These are phyloP conservation scores for Poeciliopsis prolifica DNA, from an alignment of 2,113 vertebrate genomes.

Conservation along the genomic window DNA sequence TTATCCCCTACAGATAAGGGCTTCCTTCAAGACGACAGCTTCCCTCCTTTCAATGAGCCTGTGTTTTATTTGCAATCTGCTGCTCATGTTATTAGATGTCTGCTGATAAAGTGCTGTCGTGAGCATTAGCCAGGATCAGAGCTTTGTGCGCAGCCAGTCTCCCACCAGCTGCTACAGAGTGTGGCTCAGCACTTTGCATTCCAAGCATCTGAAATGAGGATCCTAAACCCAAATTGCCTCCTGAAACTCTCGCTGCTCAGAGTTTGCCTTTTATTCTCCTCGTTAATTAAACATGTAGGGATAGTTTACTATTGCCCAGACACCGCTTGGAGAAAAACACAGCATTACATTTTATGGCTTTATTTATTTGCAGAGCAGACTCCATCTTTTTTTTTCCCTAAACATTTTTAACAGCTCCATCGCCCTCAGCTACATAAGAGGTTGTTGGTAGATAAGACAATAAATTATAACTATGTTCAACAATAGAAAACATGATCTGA, in stretches of 20 bases:
- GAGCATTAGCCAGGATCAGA: constrained; percentile 59
- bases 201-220: constrained; percentile 64
- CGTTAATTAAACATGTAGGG: constrained; percentile 76
- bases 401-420: constrained; percentile 35
- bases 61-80: constrained; percentile 49
- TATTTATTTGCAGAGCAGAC: constrained; percentile 72
- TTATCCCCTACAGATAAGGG: constrained; percentile 1
- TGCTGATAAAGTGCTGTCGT: constrained; percentile 58
- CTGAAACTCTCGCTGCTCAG: constrained; percentile 25
- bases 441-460: constrained; percentile 59
- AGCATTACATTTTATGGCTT: too few relatives aligned
- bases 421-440: constrained; percentile 41
- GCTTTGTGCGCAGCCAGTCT: constrained; percentile 44
- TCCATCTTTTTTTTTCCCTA: constrained; percentile 52
- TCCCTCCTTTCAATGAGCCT: constrained; percentile 40
- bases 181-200: constrained; percentile 63
- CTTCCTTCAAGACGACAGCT: constrained; percentile 12
- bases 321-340: too few relatives aligned
- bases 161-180: constrained; percentile 63
- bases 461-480: constrained; percentile 34
- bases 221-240: constrained; percentile 66
- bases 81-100: constrained; percentile 54
- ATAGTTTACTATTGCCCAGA: constrained; percentile 56
- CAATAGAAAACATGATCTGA: constrained; percentile 50
- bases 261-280: constrained; percentile 50